Base-by-base conservation (phyloP, 2,888 invertebrate species). In the Xylota segnis region DNA sequence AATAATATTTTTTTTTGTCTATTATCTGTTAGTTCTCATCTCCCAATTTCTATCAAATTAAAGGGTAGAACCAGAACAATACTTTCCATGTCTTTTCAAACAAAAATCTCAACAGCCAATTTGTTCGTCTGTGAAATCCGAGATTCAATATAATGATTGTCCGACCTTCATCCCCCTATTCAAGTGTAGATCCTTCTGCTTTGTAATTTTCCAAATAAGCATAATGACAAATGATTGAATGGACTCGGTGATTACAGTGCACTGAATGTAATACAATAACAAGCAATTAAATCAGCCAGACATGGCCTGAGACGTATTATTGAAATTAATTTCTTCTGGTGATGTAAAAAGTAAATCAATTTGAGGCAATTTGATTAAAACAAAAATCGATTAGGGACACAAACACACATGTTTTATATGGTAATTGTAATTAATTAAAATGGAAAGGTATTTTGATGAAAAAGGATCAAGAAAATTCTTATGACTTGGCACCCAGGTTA, bases 141-240 rank as follows among this genome's bases (percentile, higher is more conserved):
- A 61, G 50, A 61, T 52, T 50, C 27, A 29, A 72, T 40, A 29
- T 9, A 61, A 50, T 47, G 59, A 50, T 37, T 27, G 71, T 58
- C 45, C 47, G 23, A 2, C 9, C 7, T 37, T 40, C 50, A 47
- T 59, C 37, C 61, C 61, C 50, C 1, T 40, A 7, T 40, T 40
- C 59, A 27, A 40, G 12, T 3, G 23, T 9, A 18, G 16, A 3
- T 54, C 16, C 16, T 45, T 16, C 10, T 47, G 47, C 47, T n/a
- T 34, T 65, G 47, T 34, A 47, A 32, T 50, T 58, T 37, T 16
- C 14, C 5, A 3, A 47, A 61, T 16, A 12, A 37, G 27, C 12
- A 23, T 16, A 32, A 16, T 43, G 54, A 54, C 40, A 54, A 54
- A 40, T 68, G 54, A 68, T 68, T 54, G 40, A 68, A 54, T 54